Evolutionary conservation across 2,113 vertebrate species (phyloP).

Genomic region (Tringa solitaria): DNA sequence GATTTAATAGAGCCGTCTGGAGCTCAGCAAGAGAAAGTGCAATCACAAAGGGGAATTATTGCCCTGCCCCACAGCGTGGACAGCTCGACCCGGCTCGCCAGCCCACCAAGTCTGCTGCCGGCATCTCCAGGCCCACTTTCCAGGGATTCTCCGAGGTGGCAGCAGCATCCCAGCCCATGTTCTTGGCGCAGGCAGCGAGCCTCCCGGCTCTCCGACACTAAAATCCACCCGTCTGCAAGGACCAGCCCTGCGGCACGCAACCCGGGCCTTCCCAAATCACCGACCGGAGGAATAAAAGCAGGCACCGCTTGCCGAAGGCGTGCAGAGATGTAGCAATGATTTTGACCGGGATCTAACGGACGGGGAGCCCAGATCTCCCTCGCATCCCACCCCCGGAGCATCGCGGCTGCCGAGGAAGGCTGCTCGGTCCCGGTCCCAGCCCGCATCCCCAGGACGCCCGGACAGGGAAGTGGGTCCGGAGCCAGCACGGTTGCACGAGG

Average conservation of each 20-base stretch:
- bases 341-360: background rate
- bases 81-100: background rate
- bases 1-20: conserved; percentile 34
- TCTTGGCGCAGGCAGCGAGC: accelerated
- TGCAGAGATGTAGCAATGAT: background rate
- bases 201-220: accelerated
- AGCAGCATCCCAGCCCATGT: background rate
- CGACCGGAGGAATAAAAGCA: background rate
- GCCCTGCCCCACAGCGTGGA: accelerated
- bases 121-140: background rate
- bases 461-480: background rate
- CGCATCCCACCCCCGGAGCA: accelerated
- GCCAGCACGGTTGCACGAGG: background rate
- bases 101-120: background rate
- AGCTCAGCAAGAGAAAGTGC: conserved; percentile 5
- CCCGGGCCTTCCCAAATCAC: background rate
- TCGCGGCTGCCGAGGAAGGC: accelerated
- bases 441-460: accelerated
- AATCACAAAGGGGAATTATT: background rate
- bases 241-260: background rate
- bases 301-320: accelerated
- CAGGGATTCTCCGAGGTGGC: background rate
- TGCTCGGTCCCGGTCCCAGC: background rate
- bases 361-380: background rate
- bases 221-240: background rate